phyloP scores from a whole-genome alignment of 2,888 invertebrate species.

The Orthosia gracilis region DNA sequence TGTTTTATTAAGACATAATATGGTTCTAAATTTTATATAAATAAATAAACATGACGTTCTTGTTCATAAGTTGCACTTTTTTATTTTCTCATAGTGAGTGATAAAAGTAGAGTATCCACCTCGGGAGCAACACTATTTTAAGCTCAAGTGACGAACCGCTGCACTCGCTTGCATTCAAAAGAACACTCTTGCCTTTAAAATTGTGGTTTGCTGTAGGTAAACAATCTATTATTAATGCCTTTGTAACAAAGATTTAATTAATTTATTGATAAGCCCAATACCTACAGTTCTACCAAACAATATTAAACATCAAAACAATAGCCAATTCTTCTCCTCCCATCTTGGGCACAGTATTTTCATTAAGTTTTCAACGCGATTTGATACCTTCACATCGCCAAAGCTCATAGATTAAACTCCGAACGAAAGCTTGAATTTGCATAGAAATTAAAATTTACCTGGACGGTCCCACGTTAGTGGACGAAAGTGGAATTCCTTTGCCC shows the following conservation, averaged over 20 bases:
- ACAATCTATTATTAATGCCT: no score
- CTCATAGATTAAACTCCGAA: constrained; percentile 87
- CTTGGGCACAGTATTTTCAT: constrained; percentile 83
- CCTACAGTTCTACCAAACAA: constrained; percentile 3
- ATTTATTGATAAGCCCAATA: neutral
- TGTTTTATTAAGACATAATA: no score
- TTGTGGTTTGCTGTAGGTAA: no score
- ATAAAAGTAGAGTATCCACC: no score
- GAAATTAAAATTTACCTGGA: constrained; percentile 91
- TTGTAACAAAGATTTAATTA: neutral
- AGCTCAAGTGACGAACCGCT: no score
- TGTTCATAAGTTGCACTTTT: no score
- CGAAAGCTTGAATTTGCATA: constrained; percentile 90
- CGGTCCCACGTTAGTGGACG: constrained; percentile 82
- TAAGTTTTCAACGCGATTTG: constrained; percentile 87
- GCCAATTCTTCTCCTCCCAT: constrained; percentile 59
- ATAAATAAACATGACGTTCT: no score
- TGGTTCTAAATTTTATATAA: no score
- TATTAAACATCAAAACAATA: constrained; percentile 55
- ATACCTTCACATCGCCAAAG: constrained; percentile 84
- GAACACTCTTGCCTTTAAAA: no score
- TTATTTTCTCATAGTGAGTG: no score
- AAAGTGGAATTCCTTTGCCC: constrained; percentile 83
- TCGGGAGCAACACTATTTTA: no score
- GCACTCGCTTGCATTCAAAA: no score